Conservation (phyloP, 1,140 invertebrate species). For the Aplysia californica region DNA sequence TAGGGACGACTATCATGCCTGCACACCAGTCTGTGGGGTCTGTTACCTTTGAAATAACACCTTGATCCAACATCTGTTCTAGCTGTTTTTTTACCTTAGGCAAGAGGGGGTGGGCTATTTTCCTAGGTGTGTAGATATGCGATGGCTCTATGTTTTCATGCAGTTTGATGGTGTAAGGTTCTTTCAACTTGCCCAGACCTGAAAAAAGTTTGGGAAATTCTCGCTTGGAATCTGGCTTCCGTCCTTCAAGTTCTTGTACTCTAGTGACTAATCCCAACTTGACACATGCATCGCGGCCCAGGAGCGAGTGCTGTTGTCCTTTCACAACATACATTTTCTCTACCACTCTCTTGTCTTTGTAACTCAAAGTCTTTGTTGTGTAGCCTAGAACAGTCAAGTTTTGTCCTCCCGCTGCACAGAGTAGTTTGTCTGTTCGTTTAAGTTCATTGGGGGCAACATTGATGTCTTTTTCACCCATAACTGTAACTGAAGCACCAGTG, state of each 20-base stretch:
- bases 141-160: background rate
- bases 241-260: background rate
- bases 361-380: background rate
- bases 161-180: no score
- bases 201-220: constrained; percentile 1
- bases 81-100: background rate
- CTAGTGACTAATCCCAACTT: background rate
- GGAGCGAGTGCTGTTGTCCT: background rate
- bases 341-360: background rate
- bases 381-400: background rate
- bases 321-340: background rate
- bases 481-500: background rate
- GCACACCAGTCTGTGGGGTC: background rate
- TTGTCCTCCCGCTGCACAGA: background rate
- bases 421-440: background rate
- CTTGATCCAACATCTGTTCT: background rate
- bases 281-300: background rate
- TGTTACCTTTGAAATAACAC: background rate
- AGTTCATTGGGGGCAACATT: no score
- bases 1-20: background rate
- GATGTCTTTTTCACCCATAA: background rate
- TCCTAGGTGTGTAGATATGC: background rate
- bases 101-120: background rate
- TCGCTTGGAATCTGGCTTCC: background rate
- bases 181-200: background rate